Percentiles rank a stretch among this genome's conserved stretches.
Conservation (phyloP, 2,888 invertebrate species). For the Cephus spinipes region DNA sequence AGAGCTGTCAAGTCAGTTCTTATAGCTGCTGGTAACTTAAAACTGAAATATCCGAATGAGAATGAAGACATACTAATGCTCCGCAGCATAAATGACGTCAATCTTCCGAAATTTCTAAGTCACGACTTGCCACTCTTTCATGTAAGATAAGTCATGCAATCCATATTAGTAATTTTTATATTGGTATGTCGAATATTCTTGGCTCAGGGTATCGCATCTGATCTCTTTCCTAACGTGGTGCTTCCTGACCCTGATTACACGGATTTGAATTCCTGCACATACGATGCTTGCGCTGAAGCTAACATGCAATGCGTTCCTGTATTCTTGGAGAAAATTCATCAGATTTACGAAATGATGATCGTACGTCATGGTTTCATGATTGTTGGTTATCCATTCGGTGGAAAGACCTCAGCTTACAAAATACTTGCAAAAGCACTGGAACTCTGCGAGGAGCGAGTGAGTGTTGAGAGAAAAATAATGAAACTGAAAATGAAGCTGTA, state of each 20-base stretch:
- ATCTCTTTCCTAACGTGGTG: slow-evolving; percentile 73
- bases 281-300: slow-evolving; percentile 75
- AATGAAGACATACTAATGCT: slow-evolving; percentile 73
- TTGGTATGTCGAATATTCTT: slow-evolving; percentile 29
- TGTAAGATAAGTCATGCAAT: slow-evolving; percentile 39
- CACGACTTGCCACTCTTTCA: slow-evolving; percentile 72
- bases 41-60: slow-evolving; percentile 72
- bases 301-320: slow-evolving; percentile 84
- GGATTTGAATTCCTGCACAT: slow-evolving; percentile 74
- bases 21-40: slow-evolving; percentile 74
- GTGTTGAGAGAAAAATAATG: background rate
- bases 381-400: slow-evolving; percentile 72
- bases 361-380: slow-evolving; percentile 75
- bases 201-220: slow-evolving; percentile 73
- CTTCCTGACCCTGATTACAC: slow-evolving; percentile 81
- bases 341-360: slow-evolving; percentile 75
- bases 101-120: slow-evolving; percentile 74
- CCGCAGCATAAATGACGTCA: slow-evolving; percentile 76
- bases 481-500: background rate
- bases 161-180: background rate
- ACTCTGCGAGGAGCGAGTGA: slow-evolving; percentile 69
- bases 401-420: slow-evolving; percentile 71
- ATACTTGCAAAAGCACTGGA: slow-evolving; percentile 69
- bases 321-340: slow-evolving; percentile 72
- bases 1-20: slow-evolving; percentile 75